Evolutionary conservation across 2,113 vertebrate genomes (phyloP).

Genomic region (Anseranas semipalmata): DNA sequence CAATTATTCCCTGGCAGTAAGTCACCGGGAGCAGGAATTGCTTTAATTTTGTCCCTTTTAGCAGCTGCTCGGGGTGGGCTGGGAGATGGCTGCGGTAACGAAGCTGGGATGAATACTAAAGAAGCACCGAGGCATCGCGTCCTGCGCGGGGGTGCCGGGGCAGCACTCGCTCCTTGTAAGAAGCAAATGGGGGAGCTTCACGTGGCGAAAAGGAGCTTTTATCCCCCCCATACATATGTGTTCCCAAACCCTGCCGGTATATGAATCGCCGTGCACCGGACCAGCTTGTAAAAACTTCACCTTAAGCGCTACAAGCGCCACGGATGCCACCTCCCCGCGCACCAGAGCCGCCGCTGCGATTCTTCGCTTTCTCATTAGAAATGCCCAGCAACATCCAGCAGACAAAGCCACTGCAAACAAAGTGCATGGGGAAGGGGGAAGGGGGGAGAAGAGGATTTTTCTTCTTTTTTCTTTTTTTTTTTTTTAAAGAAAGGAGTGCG

Average conservation of each 20-base stretch:
- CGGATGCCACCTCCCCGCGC: background rate
- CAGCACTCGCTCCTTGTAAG: constrained; percentile 7
- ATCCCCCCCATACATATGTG: background rate
- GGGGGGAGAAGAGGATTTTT: constrained; percentile 51
- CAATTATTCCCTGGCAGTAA: constrained; percentile 61
- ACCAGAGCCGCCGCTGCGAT: background rate
- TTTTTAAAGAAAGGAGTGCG: constrained; percentile 54
- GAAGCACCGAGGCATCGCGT: constrained; percentile 6
- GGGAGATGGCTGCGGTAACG: constrained; percentile 53
- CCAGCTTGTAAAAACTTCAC: constrained; percentile 49
- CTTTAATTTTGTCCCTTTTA: constrained; percentile 54
- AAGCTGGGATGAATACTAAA: constrained; percentile 64
- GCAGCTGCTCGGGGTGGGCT: constrained; percentile 71
- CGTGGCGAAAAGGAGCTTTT: background rate
- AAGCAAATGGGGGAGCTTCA: constrained; percentile 10
- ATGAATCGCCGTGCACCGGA: constrained; percentile 57
- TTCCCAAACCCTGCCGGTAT: background rate
- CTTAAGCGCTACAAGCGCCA: background rate
- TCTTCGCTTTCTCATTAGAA: constrained; percentile 79
- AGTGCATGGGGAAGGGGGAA: constrained; percentile 71
- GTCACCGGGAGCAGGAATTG: constrained; percentile 69
- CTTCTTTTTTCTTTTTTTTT: background rate
- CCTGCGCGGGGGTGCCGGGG: background rate
- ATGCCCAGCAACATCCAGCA: constrained; percentile 79
- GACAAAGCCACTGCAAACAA: constrained; percentile 82